A percentile compares a stretch with the other conserved stretches of the same genome.
phyloP scores from a whole-genome alignment of 2,797 vertebrate species.

The Trichosurus vulpecula region DNA sequence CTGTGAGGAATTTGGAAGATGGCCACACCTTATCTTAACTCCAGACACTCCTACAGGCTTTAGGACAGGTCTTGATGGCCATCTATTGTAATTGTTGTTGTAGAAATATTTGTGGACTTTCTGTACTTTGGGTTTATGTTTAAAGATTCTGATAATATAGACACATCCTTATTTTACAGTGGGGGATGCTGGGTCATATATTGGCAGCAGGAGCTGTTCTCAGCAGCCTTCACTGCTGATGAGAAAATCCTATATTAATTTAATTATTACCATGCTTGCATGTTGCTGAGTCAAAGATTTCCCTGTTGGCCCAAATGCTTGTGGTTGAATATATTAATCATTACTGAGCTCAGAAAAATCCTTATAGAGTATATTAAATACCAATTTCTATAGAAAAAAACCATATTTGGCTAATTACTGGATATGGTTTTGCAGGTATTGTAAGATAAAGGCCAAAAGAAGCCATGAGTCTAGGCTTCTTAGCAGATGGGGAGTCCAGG shows the following conservation, averaged over 20 bases:
- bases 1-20: background rate
- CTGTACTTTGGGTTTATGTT: no score
- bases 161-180: background rate
- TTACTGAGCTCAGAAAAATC: background rate
- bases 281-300: background rate
- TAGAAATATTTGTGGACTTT: no score
- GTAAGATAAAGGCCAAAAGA: background rate
- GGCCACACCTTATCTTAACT: background rate
- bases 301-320: background rate
- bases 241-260: background rate
- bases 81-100: background rate
- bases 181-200: background rate
- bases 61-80: background rate
- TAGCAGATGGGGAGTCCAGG: background rate
- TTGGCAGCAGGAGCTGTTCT: background rate
- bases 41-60: background rate
- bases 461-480: background rate
- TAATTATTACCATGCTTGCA: background rate
- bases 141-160: background rate
- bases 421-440: background rate
- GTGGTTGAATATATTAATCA: background rate
- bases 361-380: background rate
- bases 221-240: background rate
- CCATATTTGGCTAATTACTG: background rate
- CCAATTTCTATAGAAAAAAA: no score